Evolutionary conservation across 2,797 vertebrate genomes (phyloP).

Genomic region (Chaunax sp.): DNA sequence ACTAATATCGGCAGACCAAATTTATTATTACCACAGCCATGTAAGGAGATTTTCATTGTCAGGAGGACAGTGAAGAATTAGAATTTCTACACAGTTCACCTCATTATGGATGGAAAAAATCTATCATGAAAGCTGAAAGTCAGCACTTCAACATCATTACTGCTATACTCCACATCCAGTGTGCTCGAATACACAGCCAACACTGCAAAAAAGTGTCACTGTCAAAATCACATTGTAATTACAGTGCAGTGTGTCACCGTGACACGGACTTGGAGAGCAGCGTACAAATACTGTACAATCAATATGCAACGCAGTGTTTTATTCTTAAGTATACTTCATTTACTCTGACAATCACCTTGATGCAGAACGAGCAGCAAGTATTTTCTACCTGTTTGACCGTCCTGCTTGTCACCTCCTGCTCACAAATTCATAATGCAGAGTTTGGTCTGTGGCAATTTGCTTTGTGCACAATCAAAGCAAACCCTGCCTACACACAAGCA

Average conservation of each 20-base stretch:
- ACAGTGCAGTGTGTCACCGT: neutral
- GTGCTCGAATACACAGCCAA: neutral
- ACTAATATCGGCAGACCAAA: neutral
- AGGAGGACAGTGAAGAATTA: neutral
- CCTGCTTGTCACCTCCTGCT: constrained; percentile 21
- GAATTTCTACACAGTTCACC: neutral
- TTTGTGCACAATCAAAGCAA: constrained; percentile 60
- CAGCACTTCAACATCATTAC: neutral
- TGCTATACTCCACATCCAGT: too few species aligned
- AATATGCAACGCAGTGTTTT: neutral
- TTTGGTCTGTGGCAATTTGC: constrained; percentile 50
- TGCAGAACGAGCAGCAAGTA: constrained; percentile 10
- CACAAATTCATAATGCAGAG: constrained; percentile 36
- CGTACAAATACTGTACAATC: constrained; percentile 8
- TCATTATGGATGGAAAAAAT: neutral
- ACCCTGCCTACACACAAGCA: constrained; percentile 48
- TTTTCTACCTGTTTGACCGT: constrained; percentile 22
- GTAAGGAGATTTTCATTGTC: neutral
- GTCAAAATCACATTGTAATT: neutral
- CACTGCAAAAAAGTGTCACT: neutral
- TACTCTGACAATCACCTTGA: constrained; percentile 23
- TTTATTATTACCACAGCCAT: neutral
- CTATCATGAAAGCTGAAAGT: neutral
- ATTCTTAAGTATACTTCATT: neutral
- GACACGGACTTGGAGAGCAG: neutral